phyloP scores from a whole-genome alignment of 1,140 invertebrate genomes.

The Pinna nobilis region DNA sequence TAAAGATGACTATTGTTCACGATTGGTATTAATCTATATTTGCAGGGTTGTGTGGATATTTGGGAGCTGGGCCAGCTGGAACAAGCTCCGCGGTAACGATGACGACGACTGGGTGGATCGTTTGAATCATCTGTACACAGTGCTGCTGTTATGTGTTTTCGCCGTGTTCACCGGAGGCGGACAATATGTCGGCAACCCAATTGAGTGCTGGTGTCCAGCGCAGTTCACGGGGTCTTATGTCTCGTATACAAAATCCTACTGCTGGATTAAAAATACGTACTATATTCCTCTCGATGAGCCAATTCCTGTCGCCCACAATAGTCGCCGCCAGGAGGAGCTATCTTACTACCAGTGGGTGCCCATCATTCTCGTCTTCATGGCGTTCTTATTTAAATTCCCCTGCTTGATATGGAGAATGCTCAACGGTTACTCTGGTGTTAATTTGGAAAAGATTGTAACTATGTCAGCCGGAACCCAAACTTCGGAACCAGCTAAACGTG shows the following conservation, averaged over 20 bases:
- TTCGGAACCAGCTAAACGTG: conserved; percentile 58
- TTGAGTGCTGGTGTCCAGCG: conserved; percentile 74
- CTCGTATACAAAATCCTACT: conserved; percentile 74
- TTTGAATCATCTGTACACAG: conserved; percentile 67
- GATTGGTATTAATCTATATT: no score
- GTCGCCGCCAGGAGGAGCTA: conserved; percentile 59
- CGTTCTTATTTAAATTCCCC: conserved; percentile 71
- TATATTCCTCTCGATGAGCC: conserved; percentile 72
- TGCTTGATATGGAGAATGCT: conserved; percentile 69
- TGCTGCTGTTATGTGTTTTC: conserved; percentile 65
- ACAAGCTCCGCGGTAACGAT: conserved; percentile 65
- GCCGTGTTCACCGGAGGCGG: conserved; percentile 64
- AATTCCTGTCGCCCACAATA: conserved; percentile 62
- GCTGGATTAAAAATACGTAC: conserved; percentile 76
- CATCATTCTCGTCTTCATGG: conserved; percentile 70
- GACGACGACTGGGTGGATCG: conserved; percentile 72
- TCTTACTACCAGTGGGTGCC: conserved; percentile 74
- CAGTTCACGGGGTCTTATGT: conserved; percentile 74
- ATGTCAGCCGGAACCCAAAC: conserved; percentile 63
- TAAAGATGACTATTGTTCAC: no score
- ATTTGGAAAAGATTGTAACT: conserved; percentile 66
- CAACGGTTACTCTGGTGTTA: conserved; percentile 62
- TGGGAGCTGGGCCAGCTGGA: conserved; percentile 66
- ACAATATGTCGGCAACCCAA: conserved; percentile 88
- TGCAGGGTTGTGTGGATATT: conserved; percentile 62